Base-by-base conservation (phyloP, 2,888 invertebrate genomes). In the Pandemis heparana region DNA sequence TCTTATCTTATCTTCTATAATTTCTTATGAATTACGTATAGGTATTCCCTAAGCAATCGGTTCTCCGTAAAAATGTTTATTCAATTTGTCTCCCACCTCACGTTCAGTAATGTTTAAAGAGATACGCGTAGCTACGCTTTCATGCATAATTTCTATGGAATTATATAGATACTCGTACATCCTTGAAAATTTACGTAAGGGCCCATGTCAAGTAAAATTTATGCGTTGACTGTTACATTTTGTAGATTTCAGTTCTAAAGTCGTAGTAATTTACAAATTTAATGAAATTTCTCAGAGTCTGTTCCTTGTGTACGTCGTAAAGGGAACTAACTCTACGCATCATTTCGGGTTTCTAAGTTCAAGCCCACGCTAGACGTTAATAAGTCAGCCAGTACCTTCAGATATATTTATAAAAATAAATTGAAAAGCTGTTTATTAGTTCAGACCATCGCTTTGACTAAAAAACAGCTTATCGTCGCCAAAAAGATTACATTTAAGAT, bases 51-150 rank as follows among this genome's bases (percentile, higher is more conserved):
- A 80, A 78, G 77, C 80, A 83, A 85, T 87, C 82, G 83, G 81
- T 81, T 82, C 78, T 80, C 77, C 81, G 81, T 82, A 83, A 85
- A 87, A 87, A 84, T 83, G 83, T 83, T 81, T 82, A 80, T 79
- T 80, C 83, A 86, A 87, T 87, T 89, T 88, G 86, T 86, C 85
- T 84, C 83, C 77, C 85, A 78, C 69, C 83, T 88, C 89, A 89
- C 88, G 89, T 88, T 80, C 80, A 76, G 77, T 80, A 85, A 87
- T 87, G 87, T 86, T 82, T 77, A 76, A 80, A 73, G 16, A 73
- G 85, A 85, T 86, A 87, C 85, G 82, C 82, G 85, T 82, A 85
- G 84, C 84, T 80, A 81, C 81, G 82, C 84, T 84, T 85, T 84
- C 85, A 78, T 82, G 81, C 83, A 87, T 87, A 86, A 69, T 65